Percentiles rank a stretch among this genome's conserved stretches.
Conservation (phyloP, 2,113 vertebrate genomes). For the Notothenia rossii region DNA sequence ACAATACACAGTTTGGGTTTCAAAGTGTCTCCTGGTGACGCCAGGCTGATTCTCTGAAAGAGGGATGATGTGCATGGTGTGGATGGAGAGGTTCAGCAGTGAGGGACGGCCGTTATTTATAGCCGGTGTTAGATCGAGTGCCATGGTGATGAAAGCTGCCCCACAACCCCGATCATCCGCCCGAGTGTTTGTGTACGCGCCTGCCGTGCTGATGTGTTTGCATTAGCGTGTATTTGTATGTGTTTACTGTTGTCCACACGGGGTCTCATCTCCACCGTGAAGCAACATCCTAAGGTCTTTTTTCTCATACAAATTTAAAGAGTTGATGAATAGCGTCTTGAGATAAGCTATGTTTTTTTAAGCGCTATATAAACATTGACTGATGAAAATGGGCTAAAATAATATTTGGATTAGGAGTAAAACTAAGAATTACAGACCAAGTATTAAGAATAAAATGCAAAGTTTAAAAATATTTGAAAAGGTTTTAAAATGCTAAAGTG, state of each 20-base stretch:
- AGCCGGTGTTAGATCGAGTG: slow-evolving; percentile 66
- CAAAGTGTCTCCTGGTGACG: slow-evolving; percentile 71
- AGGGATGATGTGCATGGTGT: slow-evolving; percentile 64
- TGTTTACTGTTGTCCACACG: slow-evolving; percentile 12
- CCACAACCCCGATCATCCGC: slow-evolving; percentile 55
- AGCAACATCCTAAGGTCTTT: neutral
- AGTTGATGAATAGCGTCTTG: no score
- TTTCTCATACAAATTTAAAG: neutral
- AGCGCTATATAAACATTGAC: no score
- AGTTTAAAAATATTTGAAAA: neutral
- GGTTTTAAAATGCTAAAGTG: neutral
- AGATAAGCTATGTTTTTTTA: no score
- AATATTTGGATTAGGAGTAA: neutral
- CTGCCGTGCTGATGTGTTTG: slow-evolving; percentile 30
- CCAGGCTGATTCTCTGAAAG: slow-evolving; percentile 71
- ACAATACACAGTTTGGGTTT: slow-evolving; percentile 62
- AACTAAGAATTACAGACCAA: neutral
- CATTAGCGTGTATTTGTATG: slow-evolving; percentile 28
- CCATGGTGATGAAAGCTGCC: slow-evolving; percentile 75
- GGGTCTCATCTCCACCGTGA: neutral
- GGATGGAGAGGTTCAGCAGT: slow-evolving; percentile 37
- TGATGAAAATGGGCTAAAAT: neutral
- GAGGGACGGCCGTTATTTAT: slow-evolving; percentile 74
- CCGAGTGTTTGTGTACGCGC: slow-evolving; percentile 16
- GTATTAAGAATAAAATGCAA: neutral